A percentile compares a stretch with the other conserved stretches of the same genome.
Evolutionary conservation across 2,797 vertebrate species (phyloP).

Genomic region (Clarias pachynema): DNA sequence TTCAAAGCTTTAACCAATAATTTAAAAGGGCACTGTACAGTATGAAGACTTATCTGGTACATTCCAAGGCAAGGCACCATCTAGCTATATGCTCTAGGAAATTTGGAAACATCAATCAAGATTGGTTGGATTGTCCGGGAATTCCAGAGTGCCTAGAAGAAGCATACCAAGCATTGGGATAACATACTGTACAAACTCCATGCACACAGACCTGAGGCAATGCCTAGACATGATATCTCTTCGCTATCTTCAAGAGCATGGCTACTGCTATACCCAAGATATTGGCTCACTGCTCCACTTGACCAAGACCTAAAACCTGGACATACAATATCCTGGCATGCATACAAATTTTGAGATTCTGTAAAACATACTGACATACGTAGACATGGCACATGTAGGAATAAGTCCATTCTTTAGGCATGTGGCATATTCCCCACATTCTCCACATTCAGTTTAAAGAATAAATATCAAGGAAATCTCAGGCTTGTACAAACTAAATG

Average conservation of each 20-base stretch:
- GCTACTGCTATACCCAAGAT: neutral
- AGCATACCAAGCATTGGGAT: no score
- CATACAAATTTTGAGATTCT: neutral
- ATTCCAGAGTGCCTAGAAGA: no score
- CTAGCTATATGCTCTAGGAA: no score
- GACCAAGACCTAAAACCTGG: neutral
- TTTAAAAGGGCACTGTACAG: no score
- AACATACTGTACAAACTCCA: no score
- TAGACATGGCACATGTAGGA: neutral
- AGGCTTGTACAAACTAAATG: neutral
- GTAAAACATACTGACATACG: neutral
- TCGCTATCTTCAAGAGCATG: no score
- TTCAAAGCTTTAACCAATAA: no score
- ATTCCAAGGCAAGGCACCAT: no score
- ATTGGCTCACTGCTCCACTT: neutral
- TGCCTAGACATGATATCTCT: neutral
- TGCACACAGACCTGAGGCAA: no score
- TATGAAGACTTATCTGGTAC: no score
- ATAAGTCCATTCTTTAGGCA: neutral
- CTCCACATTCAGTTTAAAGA: neutral
- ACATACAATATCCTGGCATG: neutral
- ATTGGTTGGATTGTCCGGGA: no score
- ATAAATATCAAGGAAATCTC: constrained; percentile 16
- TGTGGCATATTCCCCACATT: neutral
- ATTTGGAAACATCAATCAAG: no score